Percentiles rank a stretch among this genome's conserved stretches.
These are phyloP conservation scores for Malthinus seriepunctatus DNA, from an alignment of 2,888 invertebrate species.

Conservation along the genomic window DNA sequence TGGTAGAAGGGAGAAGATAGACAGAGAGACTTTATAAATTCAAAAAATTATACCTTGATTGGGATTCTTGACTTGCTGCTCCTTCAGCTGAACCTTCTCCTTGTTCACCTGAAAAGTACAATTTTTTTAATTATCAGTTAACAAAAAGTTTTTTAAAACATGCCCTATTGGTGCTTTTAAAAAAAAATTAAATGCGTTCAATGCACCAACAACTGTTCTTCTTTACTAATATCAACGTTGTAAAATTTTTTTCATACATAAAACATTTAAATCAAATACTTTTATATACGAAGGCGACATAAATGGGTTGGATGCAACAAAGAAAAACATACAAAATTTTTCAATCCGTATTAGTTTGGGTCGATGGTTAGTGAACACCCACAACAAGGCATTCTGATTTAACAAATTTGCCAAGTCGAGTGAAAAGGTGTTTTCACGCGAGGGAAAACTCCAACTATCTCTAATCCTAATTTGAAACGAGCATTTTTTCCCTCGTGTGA, in stretches of 20 bases:
- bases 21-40: too few species aligned
- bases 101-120: slow-evolving; percentile 44
- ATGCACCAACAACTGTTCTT: slow-evolving; percentile 27
- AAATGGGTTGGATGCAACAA: slow-evolving; percentile 11
- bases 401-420: too few species aligned
- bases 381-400: too few species aligned
- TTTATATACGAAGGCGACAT: too few species aligned
- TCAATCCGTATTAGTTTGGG: too few species aligned
- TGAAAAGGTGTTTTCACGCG: too few species aligned
- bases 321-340: background rate
- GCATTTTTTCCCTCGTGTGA: too few species aligned
- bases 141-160: slow-evolving; percentile 6
- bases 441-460: too few species aligned
- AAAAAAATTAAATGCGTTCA: slow-evolving; percentile 15
- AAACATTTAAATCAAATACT: slow-evolving; percentile 8
- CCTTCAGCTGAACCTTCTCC: slow-evolving; percentile 40
- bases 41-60: slow-evolving; percentile 15
- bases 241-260: slow-evolving; percentile 12
- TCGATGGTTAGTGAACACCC: too few species aligned
- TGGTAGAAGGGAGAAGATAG: too few species aligned
- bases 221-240: background rate
- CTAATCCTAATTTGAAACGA: background rate
- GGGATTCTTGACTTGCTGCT: slow-evolving; percentile 9
- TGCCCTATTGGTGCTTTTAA: slow-evolving; percentile 22
- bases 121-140: background rate